Conservation (phyloP, 2,113 vertebrate species). For the Neolamprologus toae region DNA sequence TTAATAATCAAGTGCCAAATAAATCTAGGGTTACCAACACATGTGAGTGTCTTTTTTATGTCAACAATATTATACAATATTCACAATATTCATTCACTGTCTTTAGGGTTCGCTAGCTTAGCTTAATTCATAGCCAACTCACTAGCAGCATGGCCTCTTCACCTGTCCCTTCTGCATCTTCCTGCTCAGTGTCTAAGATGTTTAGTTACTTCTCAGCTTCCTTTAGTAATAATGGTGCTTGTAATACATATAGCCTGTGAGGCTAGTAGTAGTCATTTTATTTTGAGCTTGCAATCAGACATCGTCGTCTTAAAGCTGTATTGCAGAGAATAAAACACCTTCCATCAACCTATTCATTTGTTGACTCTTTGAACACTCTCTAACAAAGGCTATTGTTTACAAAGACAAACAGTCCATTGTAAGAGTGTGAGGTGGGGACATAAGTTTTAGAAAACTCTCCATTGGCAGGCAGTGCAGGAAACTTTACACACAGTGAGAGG, state of each 20-base stretch:
- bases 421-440: neutral
- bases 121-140: neutral
- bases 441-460: neutral
- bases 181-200: neutral
- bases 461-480: neutral
- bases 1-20: neutral
- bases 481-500: neutral
- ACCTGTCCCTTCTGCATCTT: neutral
- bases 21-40: neutral
- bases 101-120: neutral
- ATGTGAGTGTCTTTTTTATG: neutral
- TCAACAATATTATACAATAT: neutral
- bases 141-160: neutral
- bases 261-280: neutral
- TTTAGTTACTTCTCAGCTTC: neutral
- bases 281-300: neutral
- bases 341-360: neutral
- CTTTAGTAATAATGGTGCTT: neutral
- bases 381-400: neutral
- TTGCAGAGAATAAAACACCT: neutral
- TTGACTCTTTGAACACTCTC: neutral
- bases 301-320: neutral
- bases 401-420: neutral
- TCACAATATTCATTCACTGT: neutral
- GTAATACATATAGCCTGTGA: neutral